Conservation (phyloP, 2,888 invertebrate species). For the Herminia tarsipennalis region DNA sequence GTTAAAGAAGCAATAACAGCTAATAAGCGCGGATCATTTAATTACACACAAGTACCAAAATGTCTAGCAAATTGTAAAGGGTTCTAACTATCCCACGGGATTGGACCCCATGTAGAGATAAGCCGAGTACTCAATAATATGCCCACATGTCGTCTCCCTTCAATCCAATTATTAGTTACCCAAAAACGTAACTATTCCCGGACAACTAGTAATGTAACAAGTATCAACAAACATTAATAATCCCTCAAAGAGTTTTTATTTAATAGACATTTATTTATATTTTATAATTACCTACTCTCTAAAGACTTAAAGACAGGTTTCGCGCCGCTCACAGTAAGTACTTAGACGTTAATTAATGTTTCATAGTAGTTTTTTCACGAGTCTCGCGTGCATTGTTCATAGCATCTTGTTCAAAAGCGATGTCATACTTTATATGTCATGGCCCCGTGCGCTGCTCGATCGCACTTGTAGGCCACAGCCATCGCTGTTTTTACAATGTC, state of each 20-base stretch:
- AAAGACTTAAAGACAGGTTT: constrained; percentile 3
- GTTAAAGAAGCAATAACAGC: constrained; percentile 1
- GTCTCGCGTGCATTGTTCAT: constrained; percentile 65
- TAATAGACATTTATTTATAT: not conserved
- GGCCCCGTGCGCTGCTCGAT: constrained; percentile 75
- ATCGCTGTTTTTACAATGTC: constrained; percentile 81
- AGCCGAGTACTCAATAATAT: constrained; percentile 70
- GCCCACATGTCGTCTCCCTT: constrained; percentile 77
- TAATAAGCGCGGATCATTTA: constrained; percentile 15
- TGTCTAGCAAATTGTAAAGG: constrained; percentile 59
- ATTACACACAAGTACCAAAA: constrained; percentile 24
- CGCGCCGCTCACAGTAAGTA: constrained; percentile 17
- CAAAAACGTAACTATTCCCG: constrained; percentile 41
- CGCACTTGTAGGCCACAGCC: constrained; percentile 82
- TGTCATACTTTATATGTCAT: constrained; percentile 81
- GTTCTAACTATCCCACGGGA: constrained; percentile 78
- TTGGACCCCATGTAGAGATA: constrained; percentile 79
- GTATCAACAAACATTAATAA: constrained; percentile 16
- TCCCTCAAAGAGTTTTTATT: too few relatives aligned
- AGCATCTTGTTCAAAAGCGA: constrained; percentile 63
- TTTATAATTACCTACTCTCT: not conserved
- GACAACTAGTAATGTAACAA: constrained; percentile 23
- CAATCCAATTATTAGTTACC: constrained; percentile 60
- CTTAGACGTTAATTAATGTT: constrained; percentile 35
- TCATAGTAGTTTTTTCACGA: constrained; percentile 48